phyloP scores from a whole-genome alignment of 92 coral and sea anemone species.

The Phymanthus crucifer region DNA sequence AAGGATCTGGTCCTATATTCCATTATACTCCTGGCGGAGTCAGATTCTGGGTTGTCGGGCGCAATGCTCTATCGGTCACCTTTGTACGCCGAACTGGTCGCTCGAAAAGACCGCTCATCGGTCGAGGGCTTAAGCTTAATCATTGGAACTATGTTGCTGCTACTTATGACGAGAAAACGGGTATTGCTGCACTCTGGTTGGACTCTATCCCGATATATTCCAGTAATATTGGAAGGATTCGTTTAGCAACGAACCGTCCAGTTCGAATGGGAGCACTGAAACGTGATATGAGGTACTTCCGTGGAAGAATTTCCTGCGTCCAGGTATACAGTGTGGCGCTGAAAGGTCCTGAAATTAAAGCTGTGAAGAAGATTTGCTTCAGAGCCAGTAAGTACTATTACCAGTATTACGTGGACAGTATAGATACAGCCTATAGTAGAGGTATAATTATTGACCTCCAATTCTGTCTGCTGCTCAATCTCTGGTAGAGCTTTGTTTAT shows the following conservation, averaged over 20 bases:
- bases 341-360: constrained; percentile 56
- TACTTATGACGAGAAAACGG: constrained; percentile 54
- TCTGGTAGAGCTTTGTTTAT: too few relatives aligned
- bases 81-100: constrained; percentile 67
- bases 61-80: constrained; percentile 46
- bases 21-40: constrained; percentile 70
- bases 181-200: constrained; percentile 63
- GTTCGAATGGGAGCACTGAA: constrained; percentile 68
- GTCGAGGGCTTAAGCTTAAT: constrained; percentile 39
- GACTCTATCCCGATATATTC: constrained; percentile 55
- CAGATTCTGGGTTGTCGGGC: constrained; percentile 63
- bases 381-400: constrained; percentile 50
- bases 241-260: constrained; percentile 68
- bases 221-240: constrained; percentile 53
- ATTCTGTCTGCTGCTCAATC: too few relatives aligned
- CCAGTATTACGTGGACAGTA: background rate
- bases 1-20: constrained; percentile 68
- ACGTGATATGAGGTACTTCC: constrained; percentile 72
- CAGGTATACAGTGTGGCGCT: constrained; percentile 68
- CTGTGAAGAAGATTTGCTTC: constrained; percentile 63
- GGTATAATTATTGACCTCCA: too few relatives aligned
- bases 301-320: constrained; percentile 65
- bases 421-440: too few relatives aligned
- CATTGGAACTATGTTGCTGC: constrained; percentile 73
- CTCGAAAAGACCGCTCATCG: constrained; percentile 50